Conservation (phyloP, 2,797 vertebrate species). For the Protonibea diacanthus region DNA sequence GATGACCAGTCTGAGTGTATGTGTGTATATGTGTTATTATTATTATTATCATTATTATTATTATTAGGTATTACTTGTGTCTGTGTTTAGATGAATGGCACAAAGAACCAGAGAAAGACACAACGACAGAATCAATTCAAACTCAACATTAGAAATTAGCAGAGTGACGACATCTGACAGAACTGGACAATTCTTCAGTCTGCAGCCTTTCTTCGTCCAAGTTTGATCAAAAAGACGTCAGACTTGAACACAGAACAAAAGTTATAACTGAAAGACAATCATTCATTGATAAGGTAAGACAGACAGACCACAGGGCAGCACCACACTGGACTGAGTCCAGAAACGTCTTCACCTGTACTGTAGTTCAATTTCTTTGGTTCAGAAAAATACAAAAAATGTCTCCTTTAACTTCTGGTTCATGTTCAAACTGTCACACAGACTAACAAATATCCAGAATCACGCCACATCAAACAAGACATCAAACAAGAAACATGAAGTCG, state of each 20-base stretch:
- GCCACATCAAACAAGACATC: no score
- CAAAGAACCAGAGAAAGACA: background rate
- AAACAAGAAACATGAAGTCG: no score
- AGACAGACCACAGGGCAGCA: no score
- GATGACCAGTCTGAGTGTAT: slow-evolving; percentile 10
- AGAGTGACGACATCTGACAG: background rate
- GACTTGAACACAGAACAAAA: background rate
- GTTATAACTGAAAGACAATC: background rate
- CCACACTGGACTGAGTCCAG: background rate
- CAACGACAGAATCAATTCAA: slow-evolving; percentile 2
- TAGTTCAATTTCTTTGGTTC: background rate
- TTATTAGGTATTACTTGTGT: background rate
- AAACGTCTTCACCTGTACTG: background rate
- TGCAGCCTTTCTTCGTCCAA: background rate
- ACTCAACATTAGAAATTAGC: background rate
- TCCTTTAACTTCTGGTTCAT: background rate
- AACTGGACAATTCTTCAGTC: background rate
- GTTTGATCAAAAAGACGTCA: background rate
- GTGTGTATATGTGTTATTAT: background rate
- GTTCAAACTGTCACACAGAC: background rate
- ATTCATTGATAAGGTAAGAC: no score
- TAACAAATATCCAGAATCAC: background rate
- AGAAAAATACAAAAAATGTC: background rate
- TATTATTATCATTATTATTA: background rate
- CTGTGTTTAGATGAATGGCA: background rate